Evolutionary conservation across 2,113 vertebrate genomes (phyloP).

Genomic region (Campylomormyrus tamandua): DNA sequence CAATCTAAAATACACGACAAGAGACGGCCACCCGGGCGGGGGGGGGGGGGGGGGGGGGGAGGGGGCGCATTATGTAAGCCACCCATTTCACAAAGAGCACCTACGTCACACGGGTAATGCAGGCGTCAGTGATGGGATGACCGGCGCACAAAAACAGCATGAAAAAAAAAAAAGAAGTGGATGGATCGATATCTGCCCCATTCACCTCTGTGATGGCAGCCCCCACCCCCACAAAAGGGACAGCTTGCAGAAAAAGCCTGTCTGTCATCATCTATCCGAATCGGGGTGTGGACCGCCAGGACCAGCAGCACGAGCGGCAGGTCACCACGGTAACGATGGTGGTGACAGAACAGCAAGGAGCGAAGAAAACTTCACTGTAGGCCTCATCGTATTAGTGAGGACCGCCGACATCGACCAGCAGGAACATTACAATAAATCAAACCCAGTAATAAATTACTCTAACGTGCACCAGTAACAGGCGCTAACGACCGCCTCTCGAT

Average conservation of each 20-base stretch:
- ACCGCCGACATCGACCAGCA: slow-evolving; percentile 51
- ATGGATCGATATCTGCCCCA: slow-evolving; percentile 62
- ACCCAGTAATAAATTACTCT: slow-evolving; percentile 42
- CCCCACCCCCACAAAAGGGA: slow-evolving; percentile 51
- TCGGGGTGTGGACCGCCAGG: slow-evolving; percentile 42
- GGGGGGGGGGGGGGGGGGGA: too few relatives aligned
- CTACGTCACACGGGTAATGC: slow-evolving; percentile 56
- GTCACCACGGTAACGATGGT: slow-evolving; percentile 41
- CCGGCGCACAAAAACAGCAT: slow-evolving; percentile 59
- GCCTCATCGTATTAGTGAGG: slow-evolving; percentile 44
- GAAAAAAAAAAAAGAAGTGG: slow-evolving; percentile 48
- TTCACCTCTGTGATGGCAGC: slow-evolving; percentile 45
- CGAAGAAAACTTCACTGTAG: slow-evolving; percentile 50
- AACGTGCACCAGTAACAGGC: slow-evolving; percentile 37
- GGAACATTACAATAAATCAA: slow-evolving; percentile 50
- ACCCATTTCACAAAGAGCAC: slow-evolving; percentile 31
- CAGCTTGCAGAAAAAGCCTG: slow-evolving; percentile 62
- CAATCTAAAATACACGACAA: too few relatives aligned
- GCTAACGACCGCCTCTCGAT: slow-evolving; percentile 36
- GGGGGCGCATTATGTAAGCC: slow-evolving; percentile 5
- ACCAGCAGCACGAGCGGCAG: slow-evolving; percentile 48
- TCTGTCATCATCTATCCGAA: slow-evolving; percentile 60
- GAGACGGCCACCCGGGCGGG: too few relatives aligned
- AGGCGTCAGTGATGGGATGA: slow-evolving; percentile 51
- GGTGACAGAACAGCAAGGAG: slow-evolving; percentile 48